Conservation (phyloP, 2,888 invertebrate genomes). For the Aquatica leii region DNA sequence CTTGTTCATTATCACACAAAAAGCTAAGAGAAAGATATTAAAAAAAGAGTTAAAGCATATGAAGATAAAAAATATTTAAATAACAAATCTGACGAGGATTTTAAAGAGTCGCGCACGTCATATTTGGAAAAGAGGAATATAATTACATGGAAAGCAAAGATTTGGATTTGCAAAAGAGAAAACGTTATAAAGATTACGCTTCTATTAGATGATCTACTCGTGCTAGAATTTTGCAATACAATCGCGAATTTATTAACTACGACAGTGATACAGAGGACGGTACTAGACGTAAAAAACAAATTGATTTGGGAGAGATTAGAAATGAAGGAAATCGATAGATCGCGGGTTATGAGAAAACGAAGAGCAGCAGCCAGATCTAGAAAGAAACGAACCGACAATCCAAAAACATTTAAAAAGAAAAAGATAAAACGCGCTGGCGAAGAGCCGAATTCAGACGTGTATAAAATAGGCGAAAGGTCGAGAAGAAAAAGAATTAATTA, state of each 20-base stretch:
- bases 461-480: slow-evolving; percentile 68
- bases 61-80: too few relatives aligned
- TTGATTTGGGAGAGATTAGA: slow-evolving; percentile 67
- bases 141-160: slow-evolving; percentile 67
- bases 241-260: slow-evolving; percentile 66
- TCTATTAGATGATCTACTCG: slow-evolving; percentile 66
- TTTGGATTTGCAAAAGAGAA: slow-evolving; percentile 58
- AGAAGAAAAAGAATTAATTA: slow-evolving; percentile 79
- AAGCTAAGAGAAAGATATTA: too few relatives aligned
- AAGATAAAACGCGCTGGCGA: slow-evolving; percentile 60
- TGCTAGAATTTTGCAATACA: slow-evolving; percentile 63
- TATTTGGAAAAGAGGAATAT: slow-evolving; percentile 63
- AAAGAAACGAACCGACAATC: slow-evolving; percentile 45
- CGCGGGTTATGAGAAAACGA: slow-evolving; percentile 60
- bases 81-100: slow-evolving; percentile 93
- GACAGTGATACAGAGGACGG: slow-evolving; percentile 45
- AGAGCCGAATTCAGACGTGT: slow-evolving; percentile 58
- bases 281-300: slow-evolving; percentile 66
- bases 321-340: slow-evolving; percentile 68
- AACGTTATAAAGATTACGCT: slow-evolving; percentile 59
- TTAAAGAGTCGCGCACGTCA: slow-evolving; percentile 73
- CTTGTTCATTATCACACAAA: too few relatives aligned
- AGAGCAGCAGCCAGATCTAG: slow-evolving; percentile 40
- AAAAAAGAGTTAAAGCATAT: too few relatives aligned
- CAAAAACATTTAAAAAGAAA: slow-evolving; percentile 61